Conservation (phyloP, 2,888 invertebrate species). For the Amiota minor region DNA sequence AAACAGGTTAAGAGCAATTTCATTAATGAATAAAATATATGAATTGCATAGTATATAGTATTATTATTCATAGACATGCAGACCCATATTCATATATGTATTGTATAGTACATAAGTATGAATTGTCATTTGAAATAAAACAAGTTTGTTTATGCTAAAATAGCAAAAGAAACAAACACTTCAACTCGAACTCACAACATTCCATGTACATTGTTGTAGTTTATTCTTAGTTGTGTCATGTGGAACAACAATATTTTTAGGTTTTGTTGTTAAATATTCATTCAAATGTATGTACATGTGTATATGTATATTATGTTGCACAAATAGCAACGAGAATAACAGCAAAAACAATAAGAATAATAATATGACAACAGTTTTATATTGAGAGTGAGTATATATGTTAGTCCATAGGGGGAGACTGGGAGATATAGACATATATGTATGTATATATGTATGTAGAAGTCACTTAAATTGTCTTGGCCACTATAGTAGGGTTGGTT, state of each 20-base stretch:
- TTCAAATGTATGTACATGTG: conserved; percentile 10
- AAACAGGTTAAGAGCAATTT: neutral
- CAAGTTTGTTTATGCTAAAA: conserved; percentile 4
- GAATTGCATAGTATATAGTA: no score
- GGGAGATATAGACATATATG: no score
- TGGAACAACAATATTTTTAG: conserved; percentile 9
- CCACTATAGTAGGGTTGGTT: no score
- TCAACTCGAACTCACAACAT: neutral
- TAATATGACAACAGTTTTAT: neutral
- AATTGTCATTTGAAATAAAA: neutral
- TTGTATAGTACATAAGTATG: neutral
- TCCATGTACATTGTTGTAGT: neutral
- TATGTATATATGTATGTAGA: no score
- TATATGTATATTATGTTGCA: conserved; percentile 26
- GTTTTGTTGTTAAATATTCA: neutral
- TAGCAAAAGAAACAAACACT: neutral
- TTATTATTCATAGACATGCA: conserved; percentile 20
- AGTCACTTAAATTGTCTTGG: no score
- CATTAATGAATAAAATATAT: neutral
- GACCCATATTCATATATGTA: conserved; percentile 6
- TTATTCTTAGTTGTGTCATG: conserved; percentile 22
- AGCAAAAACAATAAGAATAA: neutral
- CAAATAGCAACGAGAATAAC: conserved; percentile 14
- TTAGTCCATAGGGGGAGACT: neutral
- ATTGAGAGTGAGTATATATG: neutral